phyloP scores from a whole-genome alignment of 1,140 invertebrate species.

The Brachionus manjavacas region DNA sequence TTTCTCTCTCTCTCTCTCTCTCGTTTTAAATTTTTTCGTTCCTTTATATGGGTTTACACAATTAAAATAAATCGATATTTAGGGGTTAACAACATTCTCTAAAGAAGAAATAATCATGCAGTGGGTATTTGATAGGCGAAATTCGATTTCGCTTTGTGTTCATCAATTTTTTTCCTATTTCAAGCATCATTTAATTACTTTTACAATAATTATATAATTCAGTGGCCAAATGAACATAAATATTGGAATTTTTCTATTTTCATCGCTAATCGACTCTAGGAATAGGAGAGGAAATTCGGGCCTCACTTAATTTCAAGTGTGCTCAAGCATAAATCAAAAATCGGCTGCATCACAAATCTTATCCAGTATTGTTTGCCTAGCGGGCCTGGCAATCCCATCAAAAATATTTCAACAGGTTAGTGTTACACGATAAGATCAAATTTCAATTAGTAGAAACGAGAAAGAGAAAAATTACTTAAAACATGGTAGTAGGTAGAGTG shows the following conservation, averaged over 20 bases:
- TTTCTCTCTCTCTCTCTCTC: not conserved
- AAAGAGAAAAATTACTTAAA: not conserved
- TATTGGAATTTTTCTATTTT: conserved; percentile 25
- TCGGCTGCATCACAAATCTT: not conserved
- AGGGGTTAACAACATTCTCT: conserved; percentile 6
- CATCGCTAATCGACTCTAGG: not conserved
- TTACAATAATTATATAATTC: conserved; percentile 31
- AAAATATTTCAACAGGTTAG: not conserved
- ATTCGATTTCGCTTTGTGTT: not conserved
- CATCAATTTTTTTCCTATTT: conserved; percentile 20
- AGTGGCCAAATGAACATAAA: conserved; percentile 17
- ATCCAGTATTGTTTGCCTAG: not conserved
- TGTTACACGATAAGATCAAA: conserved; percentile 3
- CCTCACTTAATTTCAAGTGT: not conserved
- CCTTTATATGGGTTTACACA: conserved; percentile 5
- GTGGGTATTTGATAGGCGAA: conserved; percentile 12
- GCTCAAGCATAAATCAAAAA: not conserved
- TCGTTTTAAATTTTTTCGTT: not conserved
- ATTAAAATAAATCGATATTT: conserved; percentile 39
- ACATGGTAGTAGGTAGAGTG: not conserved
- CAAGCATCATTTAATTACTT: conserved; percentile 31
- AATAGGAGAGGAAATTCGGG: not conserved
- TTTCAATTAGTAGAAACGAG: not conserved
- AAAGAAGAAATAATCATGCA: conserved; percentile 30
- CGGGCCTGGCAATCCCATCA: not conserved